Conservation (phyloP, 30 jellyfish, hydroid and myxozoan genomes). For the Nemopilema nomurai region DNA sequence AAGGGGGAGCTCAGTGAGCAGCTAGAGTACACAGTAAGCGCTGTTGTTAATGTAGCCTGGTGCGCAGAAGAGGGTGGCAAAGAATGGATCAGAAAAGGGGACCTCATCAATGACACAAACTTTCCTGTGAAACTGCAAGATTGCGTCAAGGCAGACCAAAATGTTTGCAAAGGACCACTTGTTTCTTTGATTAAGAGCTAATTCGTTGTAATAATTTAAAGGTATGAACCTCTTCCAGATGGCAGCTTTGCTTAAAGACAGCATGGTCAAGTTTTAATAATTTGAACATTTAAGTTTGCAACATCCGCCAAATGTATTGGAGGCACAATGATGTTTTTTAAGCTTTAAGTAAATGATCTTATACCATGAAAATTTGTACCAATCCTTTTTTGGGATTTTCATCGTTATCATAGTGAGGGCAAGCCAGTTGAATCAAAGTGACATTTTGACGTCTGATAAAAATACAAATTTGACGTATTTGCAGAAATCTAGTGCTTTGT, state of each 20-base stretch:
- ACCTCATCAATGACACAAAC: neutral
- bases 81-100: constrained; percentile 47
- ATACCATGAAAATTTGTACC: no score
- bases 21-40: constrained; percentile 16
- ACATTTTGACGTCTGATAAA: no score
- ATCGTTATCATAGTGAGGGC: no score
- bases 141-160: constrained; percentile 32
- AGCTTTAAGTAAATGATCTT: no score
- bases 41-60: constrained; percentile 26
- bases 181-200: neutral
- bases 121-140: constrained; percentile 5
- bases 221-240: neutral
- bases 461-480: no score
- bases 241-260: neutral
- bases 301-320: no score
- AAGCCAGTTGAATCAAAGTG: no score
- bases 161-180: constrained; percentile 33
- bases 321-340: no score
- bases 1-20: constrained; percentile 30
- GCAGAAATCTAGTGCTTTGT: no score
- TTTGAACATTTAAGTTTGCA: no score
- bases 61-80: constrained; percentile 30
- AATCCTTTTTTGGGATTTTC: no score
- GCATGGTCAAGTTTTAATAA: no score
- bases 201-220: neutral